phyloP scores from a whole-genome alignment of 2,888 invertebrate genomes.

The Philopedon plagiatum region DNA sequence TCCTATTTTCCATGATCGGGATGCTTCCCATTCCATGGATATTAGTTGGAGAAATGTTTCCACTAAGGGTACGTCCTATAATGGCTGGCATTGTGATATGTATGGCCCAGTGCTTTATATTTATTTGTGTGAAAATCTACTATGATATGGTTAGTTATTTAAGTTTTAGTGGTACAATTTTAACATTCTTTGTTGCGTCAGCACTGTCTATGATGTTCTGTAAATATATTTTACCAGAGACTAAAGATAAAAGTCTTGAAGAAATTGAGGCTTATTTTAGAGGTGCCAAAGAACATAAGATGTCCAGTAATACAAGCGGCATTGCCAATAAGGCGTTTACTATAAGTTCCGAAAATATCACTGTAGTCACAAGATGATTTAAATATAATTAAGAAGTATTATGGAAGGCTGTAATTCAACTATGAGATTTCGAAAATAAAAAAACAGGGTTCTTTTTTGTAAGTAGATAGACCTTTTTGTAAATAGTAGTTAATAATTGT shows the following conservation, averaged over 20 bases:
- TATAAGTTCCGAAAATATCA: slow-evolving; percentile 44
- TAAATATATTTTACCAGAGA: slow-evolving; percentile 77
- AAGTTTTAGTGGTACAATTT: slow-evolving; percentile 76
- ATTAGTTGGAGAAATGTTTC: slow-evolving; percentile 81
- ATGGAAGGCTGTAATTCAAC: background rate
- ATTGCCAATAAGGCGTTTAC: slow-evolving; percentile 60
- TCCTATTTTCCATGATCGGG: slow-evolving; percentile 82
- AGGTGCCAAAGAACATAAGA: slow-evolving; percentile 62
- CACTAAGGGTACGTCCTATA: slow-evolving; percentile 77
- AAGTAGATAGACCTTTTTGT: too few relatives aligned
- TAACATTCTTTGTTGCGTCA: slow-evolving; percentile 75
- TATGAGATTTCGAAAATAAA: background rate
- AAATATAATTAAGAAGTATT: background rate
- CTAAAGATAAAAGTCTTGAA: slow-evolving; percentile 77
- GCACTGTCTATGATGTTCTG: slow-evolving; percentile 76
- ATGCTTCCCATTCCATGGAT: slow-evolving; percentile 83
- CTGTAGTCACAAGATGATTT: slow-evolving; percentile 36
- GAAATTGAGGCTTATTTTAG: slow-evolving; percentile 79
- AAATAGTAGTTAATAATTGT: too few relatives aligned
- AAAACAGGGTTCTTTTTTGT: background rate
- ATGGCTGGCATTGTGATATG: slow-evolving; percentile 81
- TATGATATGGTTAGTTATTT: slow-evolving; percentile 74
- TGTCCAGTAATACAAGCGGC: slow-evolving; percentile 65
- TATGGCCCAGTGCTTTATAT: slow-evolving; percentile 79
- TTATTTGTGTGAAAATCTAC: slow-evolving; percentile 80